Base-by-base conservation (phyloP, 37 sponge, comb jelly and placozoan species). In the Axinella damicornis region DNA sequence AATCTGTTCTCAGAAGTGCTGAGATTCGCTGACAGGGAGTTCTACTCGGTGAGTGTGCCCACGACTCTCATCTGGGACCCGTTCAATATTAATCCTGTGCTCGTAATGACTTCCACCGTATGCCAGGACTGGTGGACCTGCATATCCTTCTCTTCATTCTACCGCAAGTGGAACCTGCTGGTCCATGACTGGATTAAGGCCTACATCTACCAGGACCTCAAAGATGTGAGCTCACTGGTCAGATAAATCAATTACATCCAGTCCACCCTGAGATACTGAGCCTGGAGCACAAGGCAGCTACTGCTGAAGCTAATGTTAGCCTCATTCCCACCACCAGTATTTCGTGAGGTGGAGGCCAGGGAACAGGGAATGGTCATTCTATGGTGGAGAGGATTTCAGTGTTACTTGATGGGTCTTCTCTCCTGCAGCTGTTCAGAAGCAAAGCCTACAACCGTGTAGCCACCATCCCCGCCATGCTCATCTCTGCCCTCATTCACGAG, bases 91-190 rank as follows among this genome's bases (percentile, higher is more conserved):
- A 56, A 56, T 56, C 57, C 17, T 56, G 57, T 17, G 57, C 14
- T 53, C 12, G 25, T 18, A 53, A 61, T 31, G 37, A 22, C n/a
- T n/a, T n/a, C n/a, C n/a, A n/a, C n/a, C n/a, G n/a, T n/a, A n/a
- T n/a, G n/a, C n/a, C 76, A 95, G 96, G 94, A 92, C 73, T 96
- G 96, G 96, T 96, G 96, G 96, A 96, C 90, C 12, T 91, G 96
- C 76, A 81, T 61, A 17, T 79, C 82, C 19, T 96, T 78, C 46
- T 76, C 80, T 21, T 69, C 65, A 12, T 96, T 85, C 67, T 96
- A 96, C 54, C 96, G 96, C 33, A 93, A 88, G 83, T 96, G 96
- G 96, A 96, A 96, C 81, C 64, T 87, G 11, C 35, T 96, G 25
- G 88, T 96, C 5, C 94, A 96, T 65, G 96, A 96, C 68, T 96